Evolutionary conservation across 2,888 invertebrate genomes (phyloP), one percentile per base, ranked within the genome.

Genomic region (Andrena fulva): DNA sequence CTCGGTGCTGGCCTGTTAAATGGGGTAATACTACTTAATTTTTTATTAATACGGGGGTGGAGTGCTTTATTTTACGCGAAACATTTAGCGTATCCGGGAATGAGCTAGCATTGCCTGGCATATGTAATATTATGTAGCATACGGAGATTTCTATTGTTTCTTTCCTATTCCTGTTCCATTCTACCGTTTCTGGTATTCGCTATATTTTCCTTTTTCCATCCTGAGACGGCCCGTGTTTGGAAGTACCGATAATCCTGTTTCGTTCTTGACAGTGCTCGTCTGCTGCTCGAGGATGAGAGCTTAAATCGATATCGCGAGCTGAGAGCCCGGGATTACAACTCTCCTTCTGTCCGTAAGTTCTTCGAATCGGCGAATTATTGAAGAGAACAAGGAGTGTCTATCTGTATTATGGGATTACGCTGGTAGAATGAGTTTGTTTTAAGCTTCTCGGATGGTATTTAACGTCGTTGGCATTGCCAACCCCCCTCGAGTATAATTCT

Each of bases 281-380:
- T 35, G 54, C 63, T 12, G 35, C 24, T 63, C 50, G 63, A n/a
- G 33, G 4, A 50, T 48, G 31, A 59, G 52, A 66, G 56, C 77
- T 63, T 60, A 35, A 33, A 76, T 62, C 85, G 66, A 80, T 68
- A 54, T 63, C 66, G 52, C 59, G 71, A 80, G 71, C 72, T 52
- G 42, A 50, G n/a, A 59, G 72, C 29, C 29, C 52, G n/a, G 33
- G 77, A 80, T 85, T 83, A 84, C 71, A 69, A 66, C 56, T 31
- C 29, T 8, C 50, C 24, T 27, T 10, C 27, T 1, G 27, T 2
- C 31, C 50, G 73, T 60, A 69, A 81, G 42, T 85, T 76, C 54
- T 50, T 59, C 42, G 31, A 68, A 80, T 71, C 71, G 56, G 35
- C 20, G 75, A 75, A 29, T 69, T 85, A 82, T 72, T 12, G 56